Evolutionary conservation across 2,888 invertebrate species (phyloP), one percentile per base, ranked within the genome.

Genomic region (Aporophyla lueneburgensis): DNA sequence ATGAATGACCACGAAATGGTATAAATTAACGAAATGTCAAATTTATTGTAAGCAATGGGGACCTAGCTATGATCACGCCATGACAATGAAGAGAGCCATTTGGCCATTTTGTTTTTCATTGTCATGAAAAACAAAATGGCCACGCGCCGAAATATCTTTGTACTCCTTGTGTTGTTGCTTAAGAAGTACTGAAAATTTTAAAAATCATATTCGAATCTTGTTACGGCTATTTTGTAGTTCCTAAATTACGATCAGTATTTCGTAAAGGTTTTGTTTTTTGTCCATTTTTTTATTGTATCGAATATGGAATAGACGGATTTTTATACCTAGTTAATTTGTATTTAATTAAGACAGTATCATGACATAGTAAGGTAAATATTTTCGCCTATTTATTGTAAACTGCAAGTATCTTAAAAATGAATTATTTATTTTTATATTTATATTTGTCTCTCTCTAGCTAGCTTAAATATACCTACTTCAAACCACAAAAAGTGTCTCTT

Each of bases 211-310:
- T 85, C 62, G 76, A 88, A 90, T 87, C 87, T 88, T 86, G 89
- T 77, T 81, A 93, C 92, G 94, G 95, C 95, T 95, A 92, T 89
- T 58, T 88, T 91, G 93, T 94, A 95, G 96, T 96, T 96, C 96
- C 96, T 96, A 94, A 95, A 96, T 95, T 94, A 96, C 95, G 91
- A 93, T 93, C 96, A 96, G 96, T 96, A 96, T 96, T 96, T 93
- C 86, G 89, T 92, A 89, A 90, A 87, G 80, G 87, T 89, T 92
- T 91, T 91, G 68, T 87, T 83, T 81, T 85, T 78, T 81, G 71
- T 70, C 74, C 63, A 71, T 82, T 86, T 76, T 58, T 53, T 76
- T 77, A 77, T 66, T 71, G 62, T 71, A 62, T 40, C 62, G 54
- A 62, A 58, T 79, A 76, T 12, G 74, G 75, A 76, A 71, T 86